These are phyloP conservation scores for Synergus gifuensis DNA, from an alignment of 2,888 invertebrate species.

Conservation along the genomic window DNA sequence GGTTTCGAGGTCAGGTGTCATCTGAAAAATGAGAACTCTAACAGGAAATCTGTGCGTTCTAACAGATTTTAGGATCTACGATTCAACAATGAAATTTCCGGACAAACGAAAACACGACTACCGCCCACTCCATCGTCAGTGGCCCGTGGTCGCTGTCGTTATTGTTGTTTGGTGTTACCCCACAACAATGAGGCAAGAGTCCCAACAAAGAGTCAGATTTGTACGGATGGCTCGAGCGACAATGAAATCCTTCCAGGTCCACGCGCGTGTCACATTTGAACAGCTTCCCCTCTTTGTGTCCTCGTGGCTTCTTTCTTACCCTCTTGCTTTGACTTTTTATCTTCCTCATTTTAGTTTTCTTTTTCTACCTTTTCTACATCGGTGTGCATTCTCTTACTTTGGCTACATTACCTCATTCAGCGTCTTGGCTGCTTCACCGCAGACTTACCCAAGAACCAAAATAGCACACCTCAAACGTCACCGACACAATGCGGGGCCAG, in stretches of 20 bases:
- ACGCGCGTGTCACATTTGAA: constrained; percentile 59
- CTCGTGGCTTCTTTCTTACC: constrained; percentile 43
- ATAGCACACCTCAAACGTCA: constrained; percentile 58
- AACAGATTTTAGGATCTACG: constrained; percentile 45
- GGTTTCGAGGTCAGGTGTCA: constrained; percentile 26
- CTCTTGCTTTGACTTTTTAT: constrained; percentile 13
- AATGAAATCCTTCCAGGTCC: constrained; percentile 53
- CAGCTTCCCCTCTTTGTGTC: constrained; percentile 42
- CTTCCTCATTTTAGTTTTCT: background rate
- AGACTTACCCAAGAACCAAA: constrained; percentile 17
- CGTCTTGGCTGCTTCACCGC: constrained; percentile 28
- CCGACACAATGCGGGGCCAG: constrained; percentile 62
- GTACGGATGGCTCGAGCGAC: constrained; percentile 54
- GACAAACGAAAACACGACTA: constrained; percentile 67
- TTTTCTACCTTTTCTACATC: constrained; percentile 25
- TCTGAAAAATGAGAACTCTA: constrained; percentile 11
- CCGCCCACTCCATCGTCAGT: constrained; percentile 61
- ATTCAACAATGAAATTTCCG: constrained; percentile 53
- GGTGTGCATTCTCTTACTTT: constrained; percentile 26
- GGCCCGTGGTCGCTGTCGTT: constrained; percentile 58
- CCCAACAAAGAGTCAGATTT: constrained; percentile 67
- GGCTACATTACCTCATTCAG: constrained; percentile 43
- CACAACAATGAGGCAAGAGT: constrained; percentile 53
- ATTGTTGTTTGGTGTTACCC: constrained; percentile 57
- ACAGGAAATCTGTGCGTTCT: background rate